These are phyloP conservation scores for Podarcis siculus DNA, from an alignment of 2,797 vertebrate species.

Conservation along the genomic window DNA sequence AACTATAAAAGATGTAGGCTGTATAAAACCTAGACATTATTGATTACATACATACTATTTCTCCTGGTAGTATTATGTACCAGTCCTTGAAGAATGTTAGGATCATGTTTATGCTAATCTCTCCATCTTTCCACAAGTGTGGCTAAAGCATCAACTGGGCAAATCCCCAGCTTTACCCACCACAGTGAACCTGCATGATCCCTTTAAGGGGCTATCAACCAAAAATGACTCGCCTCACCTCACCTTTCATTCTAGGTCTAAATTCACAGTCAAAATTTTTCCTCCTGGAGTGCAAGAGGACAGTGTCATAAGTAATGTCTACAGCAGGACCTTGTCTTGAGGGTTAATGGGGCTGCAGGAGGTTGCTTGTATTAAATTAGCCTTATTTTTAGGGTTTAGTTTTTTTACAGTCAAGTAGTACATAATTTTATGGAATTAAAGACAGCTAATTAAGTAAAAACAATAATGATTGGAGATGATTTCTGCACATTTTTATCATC, in stretches of 20 bases:
- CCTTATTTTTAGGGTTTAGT: background rate
- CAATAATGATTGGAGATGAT: background rate
- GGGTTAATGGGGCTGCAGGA: background rate
- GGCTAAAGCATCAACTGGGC: background rate
- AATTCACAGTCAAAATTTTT: background rate
- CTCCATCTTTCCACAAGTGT: background rate
- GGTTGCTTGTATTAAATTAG: background rate
- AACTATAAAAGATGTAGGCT: slow-evolving; percentile 1
- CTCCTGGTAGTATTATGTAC: slow-evolving; percentile 7
- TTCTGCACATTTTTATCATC: background rate
- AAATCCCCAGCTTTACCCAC: background rate
- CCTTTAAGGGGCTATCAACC: no score
- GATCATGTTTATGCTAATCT: background rate
- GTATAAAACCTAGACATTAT: slow-evolving; percentile 26
- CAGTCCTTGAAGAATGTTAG: background rate
- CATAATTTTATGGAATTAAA: no score
- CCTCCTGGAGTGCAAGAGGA: background rate
- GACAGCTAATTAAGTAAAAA: background rate
- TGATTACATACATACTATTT: slow-evolving; percentile 21
- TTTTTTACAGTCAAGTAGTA: no score
- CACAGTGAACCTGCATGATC: background rate
- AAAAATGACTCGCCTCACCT: background rate
- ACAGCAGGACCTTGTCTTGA: background rate
- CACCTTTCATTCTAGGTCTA: no score
- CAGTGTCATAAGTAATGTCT: background rate